Evolutionary conservation across 2,113 vertebrate species (phyloP).

Genomic region (Pandion haliaetus): DNA sequence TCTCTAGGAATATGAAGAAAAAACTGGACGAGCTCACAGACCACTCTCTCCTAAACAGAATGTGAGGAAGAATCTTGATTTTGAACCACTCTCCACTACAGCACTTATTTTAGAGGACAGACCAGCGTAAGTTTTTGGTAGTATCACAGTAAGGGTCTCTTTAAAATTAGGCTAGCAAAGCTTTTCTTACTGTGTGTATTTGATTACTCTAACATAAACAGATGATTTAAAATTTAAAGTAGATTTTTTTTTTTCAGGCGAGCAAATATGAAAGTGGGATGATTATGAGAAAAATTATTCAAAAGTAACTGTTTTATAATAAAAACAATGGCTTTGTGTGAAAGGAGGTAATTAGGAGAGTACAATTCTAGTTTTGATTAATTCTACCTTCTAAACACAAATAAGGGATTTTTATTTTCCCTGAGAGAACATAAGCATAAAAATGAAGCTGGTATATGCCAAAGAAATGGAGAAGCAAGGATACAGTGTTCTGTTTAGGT

Average conservation of each 20-base stretch:
- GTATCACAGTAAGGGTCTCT: background rate
- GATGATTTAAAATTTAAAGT: background rate
- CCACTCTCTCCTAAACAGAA: conserved; percentile 87
- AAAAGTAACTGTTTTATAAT: background rate
- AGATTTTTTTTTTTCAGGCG: background rate
- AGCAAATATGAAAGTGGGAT: background rate
- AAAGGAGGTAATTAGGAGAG: background rate
- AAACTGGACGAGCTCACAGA: conserved; percentile 81
- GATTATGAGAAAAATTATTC: background rate
- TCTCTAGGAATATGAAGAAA: conserved; percentile 95
- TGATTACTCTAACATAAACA: background rate
- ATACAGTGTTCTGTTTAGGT: background rate
- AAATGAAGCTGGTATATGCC: background rate
- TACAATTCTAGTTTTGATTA: background rate
- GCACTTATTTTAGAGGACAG: conserved; percentile 94
- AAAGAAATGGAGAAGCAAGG: conserved; percentile 3
- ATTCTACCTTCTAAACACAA: background rate
- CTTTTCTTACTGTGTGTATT: background rate
- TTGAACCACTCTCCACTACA: conserved; percentile 96
- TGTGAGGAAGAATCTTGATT: conserved; percentile 92
- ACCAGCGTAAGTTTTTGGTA: conserved; percentile 84
- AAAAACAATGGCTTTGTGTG: background rate
- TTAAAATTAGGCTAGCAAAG: background rate
- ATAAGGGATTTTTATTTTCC: background rate
- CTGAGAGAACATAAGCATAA: background rate